These are phyloP conservation scores for Meteorus sp. DNA, from an alignment of 1,140 invertebrate genomes.

Conservation along the genomic window DNA sequence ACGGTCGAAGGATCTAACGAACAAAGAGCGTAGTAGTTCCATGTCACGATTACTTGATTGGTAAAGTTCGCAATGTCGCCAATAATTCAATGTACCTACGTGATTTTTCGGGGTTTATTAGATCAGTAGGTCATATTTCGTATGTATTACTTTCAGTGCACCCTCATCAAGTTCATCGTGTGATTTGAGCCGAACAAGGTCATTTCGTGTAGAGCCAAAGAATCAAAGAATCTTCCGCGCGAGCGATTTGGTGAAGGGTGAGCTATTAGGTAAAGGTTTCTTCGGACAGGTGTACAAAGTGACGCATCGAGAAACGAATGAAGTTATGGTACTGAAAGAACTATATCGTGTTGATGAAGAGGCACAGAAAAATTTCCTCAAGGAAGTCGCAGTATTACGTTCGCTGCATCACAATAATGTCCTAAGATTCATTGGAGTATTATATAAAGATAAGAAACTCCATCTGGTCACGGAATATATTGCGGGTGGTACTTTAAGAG, in stretches of 20 bases:
- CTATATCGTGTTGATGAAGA: slow-evolving; percentile 91
- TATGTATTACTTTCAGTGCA: slow-evolving; percentile 42
- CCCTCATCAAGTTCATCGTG: slow-evolving; percentile 56
- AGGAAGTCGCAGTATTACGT: slow-evolving; percentile 89
- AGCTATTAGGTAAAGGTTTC: slow-evolving; percentile 89
- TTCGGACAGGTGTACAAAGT: slow-evolving; percentile 92
- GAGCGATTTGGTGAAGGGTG: slow-evolving; percentile 85
- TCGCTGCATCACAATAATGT: slow-evolving; percentile 89
- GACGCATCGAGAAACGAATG: slow-evolving; percentile 84
- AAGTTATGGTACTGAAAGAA: slow-evolving; percentile 95
- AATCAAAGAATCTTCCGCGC: slow-evolving; percentile 86
- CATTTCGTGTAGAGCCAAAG: slow-evolving; percentile 80
- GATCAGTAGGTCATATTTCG: slow-evolving; percentile 27
- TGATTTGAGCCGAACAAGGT: slow-evolving; percentile 82
- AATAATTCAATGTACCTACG: too few species aligned
- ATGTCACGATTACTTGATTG: slow-evolving; percentile 82
- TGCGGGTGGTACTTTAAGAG: slow-evolving; percentile 84
- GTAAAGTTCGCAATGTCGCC: slow-evolving; percentile 55
- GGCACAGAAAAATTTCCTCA: slow-evolving; percentile 90
- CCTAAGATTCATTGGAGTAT: slow-evolving; percentile 87
- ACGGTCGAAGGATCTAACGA: slow-evolving; percentile 58
- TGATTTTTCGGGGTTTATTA: slow-evolving; percentile 27
- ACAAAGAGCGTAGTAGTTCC: slow-evolving; percentile 83
- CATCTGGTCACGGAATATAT: slow-evolving; percentile 93
- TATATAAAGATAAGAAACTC: slow-evolving; percentile 90